Conservation (phyloP, 2,113 vertebrate genomes). For the Sarotherodon lohbergeri region DNA sequence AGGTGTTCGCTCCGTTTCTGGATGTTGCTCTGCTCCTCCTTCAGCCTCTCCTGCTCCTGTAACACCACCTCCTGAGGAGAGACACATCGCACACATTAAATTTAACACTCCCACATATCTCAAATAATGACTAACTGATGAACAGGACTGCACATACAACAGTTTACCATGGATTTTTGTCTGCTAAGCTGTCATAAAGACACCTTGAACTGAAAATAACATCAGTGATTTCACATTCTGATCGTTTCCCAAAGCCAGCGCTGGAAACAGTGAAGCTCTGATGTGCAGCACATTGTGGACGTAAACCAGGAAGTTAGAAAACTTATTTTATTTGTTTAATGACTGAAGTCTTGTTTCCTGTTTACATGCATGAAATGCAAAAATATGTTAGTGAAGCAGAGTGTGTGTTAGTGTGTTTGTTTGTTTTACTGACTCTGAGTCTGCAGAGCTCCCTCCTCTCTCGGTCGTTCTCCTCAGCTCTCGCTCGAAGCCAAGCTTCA, state of each 20-base stretch:
- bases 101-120: not conserved
- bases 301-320: not conserved
- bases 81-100: not conserved
- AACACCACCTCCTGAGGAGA: conserved; percentile 67
- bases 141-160: not conserved
- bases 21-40: conserved; percentile 73
- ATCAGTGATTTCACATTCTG: not conserved
- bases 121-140: not conserved
- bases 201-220: not conserved
- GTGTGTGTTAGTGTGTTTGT: not conserved
- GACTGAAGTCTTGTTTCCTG: not conserved
- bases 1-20: conserved; percentile 76
- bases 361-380: not conserved
- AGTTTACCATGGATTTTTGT: not conserved
- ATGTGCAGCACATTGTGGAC: not conserved
- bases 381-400: not conserved
- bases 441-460: conserved; percentile 71
- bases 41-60: conserved; percentile 67
- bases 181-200: not conserved
- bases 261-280: not conserved
- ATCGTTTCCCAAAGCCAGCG: not conserved
- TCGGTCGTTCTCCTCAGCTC: conserved; percentile 69
- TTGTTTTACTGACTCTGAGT: conserved; percentile 52
- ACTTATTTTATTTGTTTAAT: not conserved
- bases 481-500: conserved; percentile 67